These are phyloP conservation scores for Lepus oiostolus DNA, from an alignment of 2,797 vertebrate genomes.

Conservation along the genomic window DNA sequence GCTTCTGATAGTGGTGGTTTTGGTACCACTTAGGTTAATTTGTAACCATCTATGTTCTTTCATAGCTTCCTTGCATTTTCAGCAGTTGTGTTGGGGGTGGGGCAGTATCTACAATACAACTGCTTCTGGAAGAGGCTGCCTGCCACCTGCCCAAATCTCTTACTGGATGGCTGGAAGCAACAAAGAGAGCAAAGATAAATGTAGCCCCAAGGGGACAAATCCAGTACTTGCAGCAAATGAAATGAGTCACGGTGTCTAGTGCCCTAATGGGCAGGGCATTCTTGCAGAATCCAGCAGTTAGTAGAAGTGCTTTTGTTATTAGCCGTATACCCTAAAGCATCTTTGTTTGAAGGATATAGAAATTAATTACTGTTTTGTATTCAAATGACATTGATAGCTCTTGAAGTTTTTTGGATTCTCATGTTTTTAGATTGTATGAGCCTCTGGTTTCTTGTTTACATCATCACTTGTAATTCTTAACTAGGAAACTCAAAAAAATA, in stretches of 20 bases:
- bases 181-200: not conserved
- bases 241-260: not conserved
- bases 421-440: not conserved
- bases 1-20: not conserved
- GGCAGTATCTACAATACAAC: not conserved
- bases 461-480: not conserved
- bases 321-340: too few relatives aligned
- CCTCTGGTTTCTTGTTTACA: slow-evolving; percentile 1
- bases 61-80: not conserved
- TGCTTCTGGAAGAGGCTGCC: not conserved
- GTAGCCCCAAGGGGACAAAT: not conserved
- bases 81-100: not conserved
- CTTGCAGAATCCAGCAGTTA: not conserved
- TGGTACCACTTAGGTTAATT: not conserved
- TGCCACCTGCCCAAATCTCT: not conserved
- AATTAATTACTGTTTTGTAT: not conserved
- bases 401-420: not conserved
- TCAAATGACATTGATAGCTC: not conserved
- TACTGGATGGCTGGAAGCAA: not conserved
- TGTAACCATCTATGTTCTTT: not conserved
- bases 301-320: not conserved
- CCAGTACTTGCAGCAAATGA: not conserved
- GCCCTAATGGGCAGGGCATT: not conserved
- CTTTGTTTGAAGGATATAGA: not conserved
- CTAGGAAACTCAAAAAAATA: not conserved